Evolutionary conservation across 2,797 vertebrate species (phyloP), one percentile per base, ranked within the genome.

Genomic region (Emydoidea blandingii): DNA sequence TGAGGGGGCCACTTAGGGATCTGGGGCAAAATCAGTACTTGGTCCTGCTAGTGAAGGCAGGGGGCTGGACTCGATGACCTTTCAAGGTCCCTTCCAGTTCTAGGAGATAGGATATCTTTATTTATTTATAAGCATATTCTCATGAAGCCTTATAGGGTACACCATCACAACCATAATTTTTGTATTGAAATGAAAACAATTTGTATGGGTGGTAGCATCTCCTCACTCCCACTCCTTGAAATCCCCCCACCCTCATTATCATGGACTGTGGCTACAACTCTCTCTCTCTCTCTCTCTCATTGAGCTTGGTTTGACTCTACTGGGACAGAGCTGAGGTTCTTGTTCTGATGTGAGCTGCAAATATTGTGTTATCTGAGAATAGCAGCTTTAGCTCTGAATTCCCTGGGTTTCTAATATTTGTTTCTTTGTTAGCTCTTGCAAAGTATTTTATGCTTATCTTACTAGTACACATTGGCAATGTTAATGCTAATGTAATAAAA

Each of bases 341-440:
- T 41, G 94, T 96, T 96, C 96, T 97, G 95, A 96, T 97, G 96
- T 97, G 96, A 95, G 96, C 96, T 96, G 96, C 96, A 96, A 12
- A 0, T 93, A 97, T 95, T 97, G 96, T 96, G 94, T 97, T 97
- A 97, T 96, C 97, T 0, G 96, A 97, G 96, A 96, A 97, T 91
- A 96, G 93, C 96, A 62, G 92, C 89, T 96, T 93, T 96, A 93
- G 93, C 95, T 97, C 96, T 97, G 93, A 97, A 93, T 96, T 97
- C 92, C 44, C 97, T 97, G 93, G 94, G 95, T 96, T 85, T 95
- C 83, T 95, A 96, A 93, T 92, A 54, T 92, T 89, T 95, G 27
- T 52, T 96, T 90, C 94, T 23, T 89, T 81, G 89, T 94, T 90
- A 97, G 96, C 95, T 65, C 96, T 92, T 97, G 96, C 34, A 95